phyloP scores from a whole-genome alignment of 2,888 invertebrate species.

The Erebia aethiops region DNA sequence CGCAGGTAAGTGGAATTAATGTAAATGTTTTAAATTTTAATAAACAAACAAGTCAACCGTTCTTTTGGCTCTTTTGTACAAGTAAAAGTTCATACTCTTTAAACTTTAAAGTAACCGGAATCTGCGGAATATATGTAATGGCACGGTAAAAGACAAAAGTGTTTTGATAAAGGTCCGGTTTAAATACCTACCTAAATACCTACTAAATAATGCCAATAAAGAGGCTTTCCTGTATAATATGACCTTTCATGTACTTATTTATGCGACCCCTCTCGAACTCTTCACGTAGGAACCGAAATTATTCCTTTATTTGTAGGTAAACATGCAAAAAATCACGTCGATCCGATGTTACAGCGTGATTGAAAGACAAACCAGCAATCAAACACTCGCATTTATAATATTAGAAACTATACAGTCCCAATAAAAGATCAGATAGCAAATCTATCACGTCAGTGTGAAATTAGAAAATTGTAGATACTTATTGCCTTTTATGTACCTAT shows the following conservation, averaged over 20 bases:
- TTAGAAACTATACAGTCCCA: no score
- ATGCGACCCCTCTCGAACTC: conserved; percentile 19
- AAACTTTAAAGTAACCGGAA: not conserved
- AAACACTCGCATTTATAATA: no score
- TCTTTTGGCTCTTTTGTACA: conserved; percentile 15
- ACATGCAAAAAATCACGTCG: not conserved
- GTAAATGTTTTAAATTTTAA: conserved; percentile 44
- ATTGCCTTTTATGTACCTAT: not conserved
- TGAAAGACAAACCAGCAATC: no score
- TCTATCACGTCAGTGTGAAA: conserved; percentile 20
- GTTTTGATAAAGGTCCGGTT: conserved; percentile 25
- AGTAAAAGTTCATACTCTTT: not conserved
- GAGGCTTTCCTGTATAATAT: conserved; percentile 27
- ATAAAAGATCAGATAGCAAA: not conserved
- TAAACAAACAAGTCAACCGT: conserved; percentile 36
- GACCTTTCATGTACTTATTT: conserved; percentile 37
- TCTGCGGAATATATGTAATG: conserved; percentile 20
- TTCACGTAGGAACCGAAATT: conserved; percentile 11
- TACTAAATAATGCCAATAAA: conserved; percentile 16
- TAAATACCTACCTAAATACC: not conserved
- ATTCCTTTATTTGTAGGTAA: conserved; percentile 11
- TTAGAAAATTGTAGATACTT: conserved; percentile 23
- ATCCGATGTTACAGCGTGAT: no score
- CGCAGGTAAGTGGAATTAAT: conserved; percentile 54
- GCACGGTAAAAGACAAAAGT: conserved; percentile 40